Percentiles rank a stretch among this genome's conserved stretches.
Evolutionary conservation across 2,888 invertebrate species (phyloP).

Genomic region (Platypus cylindrus): DNA sequence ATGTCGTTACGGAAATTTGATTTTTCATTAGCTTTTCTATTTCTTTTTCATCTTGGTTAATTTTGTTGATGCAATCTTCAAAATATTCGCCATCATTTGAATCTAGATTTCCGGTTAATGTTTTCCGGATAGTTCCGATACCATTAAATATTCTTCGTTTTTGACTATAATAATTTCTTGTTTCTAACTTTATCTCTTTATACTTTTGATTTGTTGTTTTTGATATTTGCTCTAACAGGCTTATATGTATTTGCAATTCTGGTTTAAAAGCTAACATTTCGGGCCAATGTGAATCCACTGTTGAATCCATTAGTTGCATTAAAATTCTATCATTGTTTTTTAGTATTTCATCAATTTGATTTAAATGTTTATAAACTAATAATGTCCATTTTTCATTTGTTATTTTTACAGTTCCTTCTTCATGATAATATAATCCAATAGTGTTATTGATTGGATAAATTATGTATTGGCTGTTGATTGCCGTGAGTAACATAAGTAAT

Average conservation of each 20-base stretch:
- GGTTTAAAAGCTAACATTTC: constrained; percentile 4
- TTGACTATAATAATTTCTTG: constrained; percentile 5
- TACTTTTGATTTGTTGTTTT: constrained; percentile 3
- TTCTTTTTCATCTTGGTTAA: constrained; percentile 2
- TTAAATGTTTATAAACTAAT: constrained; percentile 10
- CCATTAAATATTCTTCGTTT: constrained; percentile 6
- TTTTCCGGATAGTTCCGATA: constrained; percentile 5
- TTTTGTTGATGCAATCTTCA: constrained; percentile 4
- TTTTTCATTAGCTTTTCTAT: constrained; percentile 8
- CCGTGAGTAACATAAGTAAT: constrained; percentile 1
- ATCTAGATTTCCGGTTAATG: constrained; percentile 9
- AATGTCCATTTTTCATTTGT: constrained; percentile 11
- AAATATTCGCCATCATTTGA: constrained; percentile 6
- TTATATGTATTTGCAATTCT: constrained; percentile 3
- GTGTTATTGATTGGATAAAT: constrained; percentile 8
- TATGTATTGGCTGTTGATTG: constrained; percentile 1
- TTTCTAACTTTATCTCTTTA: constrained; percentile 4
- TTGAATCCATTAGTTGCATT: not conserved
- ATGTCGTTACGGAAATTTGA: constrained; percentile 5
- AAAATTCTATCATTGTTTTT: constrained; percentile 3
- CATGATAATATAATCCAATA: constrained; percentile 9
- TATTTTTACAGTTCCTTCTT: constrained; percentile 8
- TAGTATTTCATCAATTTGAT: constrained; percentile 2
- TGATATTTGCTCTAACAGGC: constrained; percentile 4
- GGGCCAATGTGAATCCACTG: not conserved